Conservation (phyloP, 2,888 invertebrate species). For the Eumacrocentrus americanus region DNA sequence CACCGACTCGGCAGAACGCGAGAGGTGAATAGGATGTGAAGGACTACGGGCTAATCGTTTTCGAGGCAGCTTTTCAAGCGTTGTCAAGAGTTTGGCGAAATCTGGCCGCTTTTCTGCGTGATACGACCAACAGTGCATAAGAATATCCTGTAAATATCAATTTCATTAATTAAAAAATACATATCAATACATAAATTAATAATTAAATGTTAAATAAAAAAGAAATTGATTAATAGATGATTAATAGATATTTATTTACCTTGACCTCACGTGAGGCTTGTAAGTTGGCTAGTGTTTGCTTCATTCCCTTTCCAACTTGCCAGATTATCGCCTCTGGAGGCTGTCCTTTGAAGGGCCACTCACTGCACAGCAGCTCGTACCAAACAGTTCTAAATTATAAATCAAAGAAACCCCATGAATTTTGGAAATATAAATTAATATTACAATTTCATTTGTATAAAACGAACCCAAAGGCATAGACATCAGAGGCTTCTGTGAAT, state of each 20-base stretch:
- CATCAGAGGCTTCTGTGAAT: slow-evolving; percentile 91
- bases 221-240: not conserved
- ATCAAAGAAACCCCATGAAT: slow-evolving; percentile 3
- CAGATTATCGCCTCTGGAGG: slow-evolving; percentile 96
- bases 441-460: slow-evolving; percentile 3
- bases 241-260: slow-evolving; percentile 63
- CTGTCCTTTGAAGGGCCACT: slow-evolving; percentile 94
- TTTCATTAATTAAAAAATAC: not conserved
- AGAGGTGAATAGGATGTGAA: slow-evolving; percentile 96
- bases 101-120: slow-evolving; percentile 85
- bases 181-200: not conserved
- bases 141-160: slow-evolving; percentile 75
- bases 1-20: slow-evolving; percentile 94
- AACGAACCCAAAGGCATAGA: slow-evolving; percentile 94
- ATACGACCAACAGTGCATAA: slow-evolving; percentile 97
- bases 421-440: slow-evolving; percentile 8
- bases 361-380: slow-evolving; percentile 96
- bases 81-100: slow-evolving; percentile 83
- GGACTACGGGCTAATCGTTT: slow-evolving; percentile 96
- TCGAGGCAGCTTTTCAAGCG: slow-evolving; percentile 91
- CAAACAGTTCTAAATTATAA: slow-evolving; percentile 82
- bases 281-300: slow-evolving; percentile 91
- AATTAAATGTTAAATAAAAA: slow-evolving; percentile 7
- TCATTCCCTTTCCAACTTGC: slow-evolving; percentile 97
- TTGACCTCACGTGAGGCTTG: slow-evolving; percentile 96